Evolutionary conservation across 2,797 vertebrate genomes (phyloP), one percentile per base, ranked within the genome.

Genomic region (Centropyge bicolor): DNA sequence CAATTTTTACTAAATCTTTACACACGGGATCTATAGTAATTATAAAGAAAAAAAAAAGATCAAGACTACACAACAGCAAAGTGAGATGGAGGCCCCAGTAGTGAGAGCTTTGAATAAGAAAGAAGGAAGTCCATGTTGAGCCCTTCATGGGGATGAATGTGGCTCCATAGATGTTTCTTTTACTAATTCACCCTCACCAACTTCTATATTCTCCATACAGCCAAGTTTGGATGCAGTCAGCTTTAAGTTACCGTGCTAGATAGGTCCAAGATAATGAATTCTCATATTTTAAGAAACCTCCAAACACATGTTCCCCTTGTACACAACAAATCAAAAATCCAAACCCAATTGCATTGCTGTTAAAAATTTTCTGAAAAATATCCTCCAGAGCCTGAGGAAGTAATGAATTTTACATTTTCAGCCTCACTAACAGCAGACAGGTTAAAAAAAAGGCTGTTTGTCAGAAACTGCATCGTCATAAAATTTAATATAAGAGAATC

Each of bases 371-470:
- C 20, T 45, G 22, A 35, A n/a, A 68, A 51, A 52, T 17, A 22
- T 70, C 45, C 27, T 75, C 6, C 22, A 22, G 67, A 38, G 41
- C 13, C 41, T 1, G n/a, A 51, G 43, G 12, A 64, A 52, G 31
- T 59, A 20, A 65, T 64, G 5, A 13, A 40, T 67, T 66, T 64
- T 52, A n/a, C 19, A 78, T 72, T 67, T 71, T 55, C 43, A 56
- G 48, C 49, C 41, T 52, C 41, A 45, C 27, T 27, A 56, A 16
- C 31, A 77, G 63, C 40, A 22, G 12, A 6, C n/a, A n/a, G 27
- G 36, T 38, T 56, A 6, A 57, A 59, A 48, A 19, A 43, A 46
- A 31, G 12, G 11, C 51, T 22, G 20, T 24, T 74, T 1, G 27
- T 45, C 27, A 46, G n/a, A 70, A 13, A 22, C 27, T 62, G 48